phyloP scores from a whole-genome alignment of 1,140 invertebrate genomes.

The Drosophila nikananu region DNA sequence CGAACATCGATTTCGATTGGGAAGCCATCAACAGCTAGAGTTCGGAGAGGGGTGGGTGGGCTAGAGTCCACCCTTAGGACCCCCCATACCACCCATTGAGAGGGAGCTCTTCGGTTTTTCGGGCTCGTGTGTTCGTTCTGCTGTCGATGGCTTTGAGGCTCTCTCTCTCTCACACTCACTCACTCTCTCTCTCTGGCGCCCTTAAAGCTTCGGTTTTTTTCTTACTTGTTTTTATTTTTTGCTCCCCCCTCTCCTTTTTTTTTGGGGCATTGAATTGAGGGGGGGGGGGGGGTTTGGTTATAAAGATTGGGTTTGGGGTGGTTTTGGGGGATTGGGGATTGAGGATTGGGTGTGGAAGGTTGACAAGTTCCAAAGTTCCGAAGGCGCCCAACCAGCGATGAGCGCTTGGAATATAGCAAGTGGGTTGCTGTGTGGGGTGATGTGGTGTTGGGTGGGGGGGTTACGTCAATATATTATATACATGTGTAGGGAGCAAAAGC shows the following conservation, averaged over 20 bases:
- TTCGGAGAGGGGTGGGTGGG: background rate
- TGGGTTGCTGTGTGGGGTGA: background rate
- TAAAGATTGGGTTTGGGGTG: conserved; percentile 11
- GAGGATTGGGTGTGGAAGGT: conserved; percentile 44
- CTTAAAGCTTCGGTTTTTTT: conserved; percentile 55
- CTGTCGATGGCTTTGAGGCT: conserved; percentile 59
- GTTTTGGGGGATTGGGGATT: conserved; percentile 29
- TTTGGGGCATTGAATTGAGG: conserved; percentile 74
- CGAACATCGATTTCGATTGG: conserved; percentile 85
- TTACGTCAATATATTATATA: conserved; percentile 61
- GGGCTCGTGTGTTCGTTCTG: conserved; percentile 65
- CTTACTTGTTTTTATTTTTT: conserved; percentile 13
- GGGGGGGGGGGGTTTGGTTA: conserved; percentile 10
- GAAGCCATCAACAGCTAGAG: conserved; percentile 82
- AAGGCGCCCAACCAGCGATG: conserved; percentile 57
- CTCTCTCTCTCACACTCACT: conserved; percentile 50
- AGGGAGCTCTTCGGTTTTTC: conserved; percentile 45
- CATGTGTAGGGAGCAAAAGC: conserved; percentile 54
- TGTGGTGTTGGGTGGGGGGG: conserved; percentile 1
- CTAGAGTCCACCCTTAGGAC: conserved; percentile 6
- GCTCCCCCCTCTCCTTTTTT: conserved; percentile 17
- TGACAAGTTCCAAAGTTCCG: conserved; percentile 59
- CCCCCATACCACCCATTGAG: background rate
- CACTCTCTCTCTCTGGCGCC: conserved; percentile 43
- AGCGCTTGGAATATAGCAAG: conserved; percentile 20